Percentiles rank a stretch among this genome's conserved stretches.
Evolutionary conservation across 2,888 invertebrate species (phyloP).

Genomic region (Girardia tigrina): DNA sequence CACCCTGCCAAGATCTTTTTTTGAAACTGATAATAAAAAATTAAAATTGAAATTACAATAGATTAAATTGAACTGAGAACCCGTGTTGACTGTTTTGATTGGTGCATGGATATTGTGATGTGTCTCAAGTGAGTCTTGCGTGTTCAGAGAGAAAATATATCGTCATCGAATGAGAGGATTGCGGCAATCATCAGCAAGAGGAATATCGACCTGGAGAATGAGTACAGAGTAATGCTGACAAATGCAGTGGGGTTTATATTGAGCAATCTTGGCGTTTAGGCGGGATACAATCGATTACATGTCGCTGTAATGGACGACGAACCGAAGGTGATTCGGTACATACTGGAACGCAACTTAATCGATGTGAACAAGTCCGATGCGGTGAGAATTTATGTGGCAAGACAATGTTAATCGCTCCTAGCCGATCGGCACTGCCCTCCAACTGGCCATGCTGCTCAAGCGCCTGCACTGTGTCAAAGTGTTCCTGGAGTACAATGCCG

Average conservation of each 20-base stretch:
- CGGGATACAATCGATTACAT: background rate
- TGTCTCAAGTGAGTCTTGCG: too few species aligned
- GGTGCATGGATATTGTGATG: too few species aligned
- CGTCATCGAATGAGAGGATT: background rate
- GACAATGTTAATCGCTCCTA: background rate
- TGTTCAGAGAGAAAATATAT: too few species aligned
- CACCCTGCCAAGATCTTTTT: too few species aligned
- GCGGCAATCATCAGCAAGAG: background rate
- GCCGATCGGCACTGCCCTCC: background rate
- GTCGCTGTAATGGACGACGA: background rate
- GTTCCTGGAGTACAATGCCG: background rate
- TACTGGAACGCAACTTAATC: background rate
- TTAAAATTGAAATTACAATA: too few species aligned
- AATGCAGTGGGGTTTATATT: background rate
- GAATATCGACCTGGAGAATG: background rate
- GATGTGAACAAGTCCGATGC: background rate
- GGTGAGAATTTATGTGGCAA: background rate
- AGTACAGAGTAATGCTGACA: background rate
- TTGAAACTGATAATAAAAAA: too few species aligned
- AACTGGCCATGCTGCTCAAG: background rate
- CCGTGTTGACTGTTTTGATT: too few species aligned
- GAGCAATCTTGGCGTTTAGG: background rate
- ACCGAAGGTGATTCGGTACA: background rate
- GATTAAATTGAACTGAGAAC: too few species aligned
- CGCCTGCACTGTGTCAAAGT: background rate